phyloP scores from a whole-genome alignment of 2,113 vertebrate genomes.

The Petrocephalus microphthalmus region DNA sequence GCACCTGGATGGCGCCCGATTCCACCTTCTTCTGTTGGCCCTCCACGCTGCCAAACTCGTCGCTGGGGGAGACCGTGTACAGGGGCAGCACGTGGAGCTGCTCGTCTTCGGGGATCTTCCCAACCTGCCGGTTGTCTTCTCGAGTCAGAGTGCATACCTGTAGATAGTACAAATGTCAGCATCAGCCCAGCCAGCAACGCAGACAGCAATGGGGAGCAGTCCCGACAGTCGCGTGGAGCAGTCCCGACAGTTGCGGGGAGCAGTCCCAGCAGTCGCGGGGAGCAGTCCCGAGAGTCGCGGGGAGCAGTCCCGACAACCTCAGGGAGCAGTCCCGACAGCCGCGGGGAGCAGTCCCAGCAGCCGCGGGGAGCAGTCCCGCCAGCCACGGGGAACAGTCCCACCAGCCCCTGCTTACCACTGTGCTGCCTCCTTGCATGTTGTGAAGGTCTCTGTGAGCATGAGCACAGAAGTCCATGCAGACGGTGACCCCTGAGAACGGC shows the following conservation, averaged over 20 bases:
- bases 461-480: slow-evolving; percentile 93
- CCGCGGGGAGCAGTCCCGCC: not conserved
- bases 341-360: too few species aligned
- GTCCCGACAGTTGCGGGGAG: too few species aligned
- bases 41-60: slow-evolving; percentile 86
- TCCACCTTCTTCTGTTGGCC: slow-evolving; percentile 85
- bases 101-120: slow-evolving; percentile 84
- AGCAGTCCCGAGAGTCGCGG: not conserved
- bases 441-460: slow-evolving; percentile 94
- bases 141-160: slow-evolving; percentile 93
- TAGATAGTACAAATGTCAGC: not conserved
- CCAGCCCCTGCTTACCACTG: slow-evolving; percentile 71
- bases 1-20: slow-evolving; percentile 85
- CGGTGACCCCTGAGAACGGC: slow-evolving; percentile 94
- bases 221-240: too few species aligned
- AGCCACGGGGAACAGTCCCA: not conserved
- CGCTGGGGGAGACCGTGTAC: slow-evolving; percentile 82
- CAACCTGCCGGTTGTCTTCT: slow-evolving; percentile 87
- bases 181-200: not conserved
- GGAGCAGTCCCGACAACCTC: not conserved
- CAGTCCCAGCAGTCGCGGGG: too few species aligned
- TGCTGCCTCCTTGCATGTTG: slow-evolving; percentile 94
- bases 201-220: not conserved
- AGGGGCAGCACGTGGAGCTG: slow-evolving; percentile 93
- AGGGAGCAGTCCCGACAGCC: not conserved